Evolutionary conservation across 53 echinoderm and acorn worm species (phyloP), one percentile per base, ranked within the genome.

Genomic region (Arbacia lixula): DNA sequence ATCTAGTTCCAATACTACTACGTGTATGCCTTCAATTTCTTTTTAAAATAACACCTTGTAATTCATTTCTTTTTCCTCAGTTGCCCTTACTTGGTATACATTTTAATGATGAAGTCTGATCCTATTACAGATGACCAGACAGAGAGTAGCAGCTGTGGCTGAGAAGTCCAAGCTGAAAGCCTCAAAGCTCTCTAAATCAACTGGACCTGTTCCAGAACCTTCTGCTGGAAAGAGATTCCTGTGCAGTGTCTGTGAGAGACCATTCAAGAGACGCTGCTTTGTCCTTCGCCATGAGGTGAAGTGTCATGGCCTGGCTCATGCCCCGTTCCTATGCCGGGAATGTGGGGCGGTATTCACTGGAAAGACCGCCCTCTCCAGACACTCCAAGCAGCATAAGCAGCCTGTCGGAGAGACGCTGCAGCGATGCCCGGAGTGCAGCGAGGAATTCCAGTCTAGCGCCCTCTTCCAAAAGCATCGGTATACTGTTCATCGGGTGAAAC

Each of bases 211-310:
- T n/a, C n/a, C n/a, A n/a, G n/a, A n/a, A n/a, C n/a, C 19, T 22
- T 27, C 40, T 2, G 16, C 26, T 21, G 40, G 58, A 2, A 26
- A 40, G 26, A 49, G 28, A 5, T 58, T 60, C 0, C 39, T 36
- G n/a, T 77, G 77, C 58, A 57, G 60, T 58, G 58, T 77, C 22
- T 77, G 78, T 26, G 20, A 40, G 24, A 77, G 46, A 58, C 12
- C 2, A 4, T 60, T 58, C 12, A 11, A 2, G 60, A 77, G 22
- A 25, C 34, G 36, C 20, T 57, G 78, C 26, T 39, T 54, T 26
- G 1, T 77, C 57, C 16, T 57, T 20, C 78, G 78, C 28, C 78
- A 77, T 39, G 58, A 57, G 40, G 21, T 19, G 56, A 56, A 77
- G 60, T 77, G 56, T 36, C 78, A 77, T 77, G 39, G 58, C 5